Evolutionary conservation across 2,797 vertebrate species (phyloP).

Genomic region (Amazona ochrocephala): DNA sequence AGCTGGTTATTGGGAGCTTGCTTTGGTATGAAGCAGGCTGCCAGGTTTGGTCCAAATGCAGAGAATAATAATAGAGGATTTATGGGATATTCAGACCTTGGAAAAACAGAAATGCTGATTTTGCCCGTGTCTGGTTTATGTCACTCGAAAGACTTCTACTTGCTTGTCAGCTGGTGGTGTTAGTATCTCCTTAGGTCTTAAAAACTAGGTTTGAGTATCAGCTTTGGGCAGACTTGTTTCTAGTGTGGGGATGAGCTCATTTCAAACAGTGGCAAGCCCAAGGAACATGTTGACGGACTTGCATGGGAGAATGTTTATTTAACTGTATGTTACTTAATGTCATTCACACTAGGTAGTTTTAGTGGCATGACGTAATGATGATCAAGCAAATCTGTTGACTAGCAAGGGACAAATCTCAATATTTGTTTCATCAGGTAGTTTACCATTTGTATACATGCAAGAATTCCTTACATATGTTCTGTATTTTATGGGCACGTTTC

Average conservation of each 20-base stretch:
- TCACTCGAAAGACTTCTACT: background rate
- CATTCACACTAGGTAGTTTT: background rate
- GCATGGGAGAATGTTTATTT: background rate
- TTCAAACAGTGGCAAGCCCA: background rate
- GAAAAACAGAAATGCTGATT: background rate
- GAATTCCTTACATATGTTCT: background rate
- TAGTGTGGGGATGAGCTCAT: background rate
- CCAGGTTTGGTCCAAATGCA: background rate
- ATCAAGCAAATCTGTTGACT: background rate
- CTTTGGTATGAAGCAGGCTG: background rate
- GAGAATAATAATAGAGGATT: background rate
- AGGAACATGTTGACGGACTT: fast-evolving
- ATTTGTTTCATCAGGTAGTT: background rate
- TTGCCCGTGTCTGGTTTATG: background rate
- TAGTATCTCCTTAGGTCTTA: background rate
- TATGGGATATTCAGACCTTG: background rate
- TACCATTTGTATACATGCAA: background rate
- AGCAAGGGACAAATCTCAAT: background rate
- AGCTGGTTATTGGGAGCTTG: conserved; percentile 3
- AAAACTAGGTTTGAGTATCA: background rate
- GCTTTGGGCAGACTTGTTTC: background rate
- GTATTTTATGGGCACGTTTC: background rate
- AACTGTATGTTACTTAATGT: background rate
- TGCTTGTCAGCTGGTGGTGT: background rate
- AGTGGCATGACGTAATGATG: background rate